phyloP scores from a whole-genome alignment of 2,797 vertebrate genomes.

The Lacerta viridis region DNA sequence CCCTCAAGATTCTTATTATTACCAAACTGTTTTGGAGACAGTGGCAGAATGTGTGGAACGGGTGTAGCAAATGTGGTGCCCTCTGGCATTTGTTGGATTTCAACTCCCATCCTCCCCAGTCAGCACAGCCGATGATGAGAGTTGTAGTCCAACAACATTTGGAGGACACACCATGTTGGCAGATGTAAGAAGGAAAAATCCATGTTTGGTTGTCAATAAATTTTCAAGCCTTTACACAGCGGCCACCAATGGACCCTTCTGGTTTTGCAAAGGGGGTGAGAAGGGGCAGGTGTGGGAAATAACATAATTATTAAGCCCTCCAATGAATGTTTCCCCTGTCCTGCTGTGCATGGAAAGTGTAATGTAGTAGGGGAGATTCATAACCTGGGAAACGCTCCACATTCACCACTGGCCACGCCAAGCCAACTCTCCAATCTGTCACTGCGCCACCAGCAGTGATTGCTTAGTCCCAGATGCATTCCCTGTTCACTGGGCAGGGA shows the following conservation, averaged over 20 bases:
- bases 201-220: accelerated
- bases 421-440: constrained; percentile 25
- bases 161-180: background rate
- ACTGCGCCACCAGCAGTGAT: constrained; percentile 36
- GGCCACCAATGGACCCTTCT: background rate
- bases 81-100: no score
- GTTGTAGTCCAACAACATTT: background rate
- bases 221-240: accelerated
- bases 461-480: constrained; percentile 38
- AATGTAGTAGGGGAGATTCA: constrained; percentile 13
- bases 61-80: background rate
- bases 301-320: accelerated
- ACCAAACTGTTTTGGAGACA: constrained; percentile 10
- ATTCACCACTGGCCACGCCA: constrained; percentile 24
- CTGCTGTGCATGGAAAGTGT: background rate
- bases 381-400: background rate
- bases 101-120: background rate
- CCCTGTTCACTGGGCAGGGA: constrained; percentile 24
- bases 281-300: background rate
- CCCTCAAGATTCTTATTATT: constrained; percentile 18
- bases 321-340: accelerated
- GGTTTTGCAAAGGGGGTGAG: constrained; percentile 23
- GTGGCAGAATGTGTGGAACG: background rate
- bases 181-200: background rate
- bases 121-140: background rate